Conservation (phyloP, 1,140 invertebrate genomes). For the Papilio aristodemus region DNA sequence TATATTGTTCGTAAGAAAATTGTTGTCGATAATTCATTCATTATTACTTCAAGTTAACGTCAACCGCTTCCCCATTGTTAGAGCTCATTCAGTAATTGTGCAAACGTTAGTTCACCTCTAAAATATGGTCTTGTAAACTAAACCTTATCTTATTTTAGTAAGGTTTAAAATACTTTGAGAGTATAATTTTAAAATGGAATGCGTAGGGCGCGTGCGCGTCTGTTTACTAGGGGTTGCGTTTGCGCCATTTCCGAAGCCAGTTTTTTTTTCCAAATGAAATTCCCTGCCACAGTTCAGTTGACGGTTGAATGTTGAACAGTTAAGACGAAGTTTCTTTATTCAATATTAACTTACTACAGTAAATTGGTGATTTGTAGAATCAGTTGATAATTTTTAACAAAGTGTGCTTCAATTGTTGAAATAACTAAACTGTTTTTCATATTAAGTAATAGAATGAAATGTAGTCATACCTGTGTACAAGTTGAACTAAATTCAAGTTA, state of each 20-base stretch:
- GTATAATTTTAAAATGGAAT: slow-evolving; percentile 37
- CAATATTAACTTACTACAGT: not conserved
- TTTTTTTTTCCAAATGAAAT: slow-evolving; percentile 57
- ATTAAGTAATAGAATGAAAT: not conserved
- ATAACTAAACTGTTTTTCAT: not conserved
- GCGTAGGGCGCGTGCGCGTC: slow-evolving; percentile 61
- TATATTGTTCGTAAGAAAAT: no score
- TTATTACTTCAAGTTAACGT: slow-evolving; percentile 10
- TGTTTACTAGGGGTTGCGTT: slow-evolving; percentile 63
- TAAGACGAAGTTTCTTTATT: slow-evolving; percentile 36
- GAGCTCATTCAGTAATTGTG: slow-evolving; percentile 40
- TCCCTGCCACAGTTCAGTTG: slow-evolving; percentile 62
- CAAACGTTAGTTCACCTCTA: slow-evolving; percentile 28
- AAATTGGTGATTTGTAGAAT: not conserved
- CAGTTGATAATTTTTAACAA: not conserved
- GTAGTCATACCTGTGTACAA: slow-evolving; percentile 12
- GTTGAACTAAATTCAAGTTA: slow-evolving; percentile 9
- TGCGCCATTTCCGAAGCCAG: slow-evolving; percentile 64
- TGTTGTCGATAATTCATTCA: not conserved
- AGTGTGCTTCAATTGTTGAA: slow-evolving; percentile 6
- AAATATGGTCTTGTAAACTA: not conserved
- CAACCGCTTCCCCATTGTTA: slow-evolving; percentile 13
- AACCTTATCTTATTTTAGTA: slow-evolving; percentile 26
- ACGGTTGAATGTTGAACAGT: slow-evolving; percentile 53
- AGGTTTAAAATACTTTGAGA: slow-evolving; percentile 24